Evolutionary conservation across 1,140 invertebrate genomes (phyloP).

Genomic region (Cotesia vestalis): DNA sequence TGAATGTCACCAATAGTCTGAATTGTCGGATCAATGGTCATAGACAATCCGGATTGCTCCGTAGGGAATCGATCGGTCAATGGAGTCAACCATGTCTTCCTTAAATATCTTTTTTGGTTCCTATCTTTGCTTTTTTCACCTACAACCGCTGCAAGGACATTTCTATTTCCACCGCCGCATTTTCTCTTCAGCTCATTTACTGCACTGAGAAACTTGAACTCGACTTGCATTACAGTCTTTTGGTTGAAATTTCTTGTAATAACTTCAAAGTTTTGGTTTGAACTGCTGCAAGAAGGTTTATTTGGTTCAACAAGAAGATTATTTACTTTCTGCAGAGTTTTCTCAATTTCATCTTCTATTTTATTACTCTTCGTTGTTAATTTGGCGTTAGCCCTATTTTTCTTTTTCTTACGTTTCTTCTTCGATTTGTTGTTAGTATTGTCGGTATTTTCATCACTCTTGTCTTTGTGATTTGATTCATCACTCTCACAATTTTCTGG

Average conservation of each 20-base stretch:
- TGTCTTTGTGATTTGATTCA: slow-evolving; percentile 72
- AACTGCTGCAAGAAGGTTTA: slow-evolving; percentile 40
- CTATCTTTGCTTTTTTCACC: slow-evolving; percentile 71
- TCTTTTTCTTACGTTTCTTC: slow-evolving; percentile 66
- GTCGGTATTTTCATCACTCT: slow-evolving; percentile 69
- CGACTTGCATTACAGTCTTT: slow-evolving; percentile 64
- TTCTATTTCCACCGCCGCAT: slow-evolving; percentile 78
- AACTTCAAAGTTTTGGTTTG: slow-evolving; percentile 41
- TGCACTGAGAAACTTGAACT: slow-evolving; percentile 81
- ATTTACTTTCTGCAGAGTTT: slow-evolving; percentile 77
- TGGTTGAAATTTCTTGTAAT: too few species aligned
- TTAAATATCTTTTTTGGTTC: slow-evolving; percentile 67
- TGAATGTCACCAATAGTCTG: slow-evolving; percentile 61
- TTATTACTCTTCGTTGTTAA: slow-evolving; percentile 65
- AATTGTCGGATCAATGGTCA: slow-evolving; percentile 71
- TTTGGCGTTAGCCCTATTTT: slow-evolving; percentile 68
- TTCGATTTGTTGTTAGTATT: slow-evolving; percentile 56
- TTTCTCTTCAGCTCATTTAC: slow-evolving; percentile 85
- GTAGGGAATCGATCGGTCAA: slow-evolving; percentile 75
- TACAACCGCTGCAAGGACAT: slow-evolving; percentile 71
- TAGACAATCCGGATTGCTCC: slow-evolving; percentile 77
- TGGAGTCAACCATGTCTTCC: slow-evolving; percentile 74
- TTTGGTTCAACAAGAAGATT: slow-evolving; percentile 72
- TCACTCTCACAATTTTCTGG: slow-evolving; percentile 74
- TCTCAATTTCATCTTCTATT: slow-evolving; percentile 76